Percentiles rank a stretch among this genome's conserved stretches.
These are phyloP conservation scores for Dicyrtomina minuta DNA, from an alignment of 2,888 invertebrate species.

Conservation along the genomic window DNA sequence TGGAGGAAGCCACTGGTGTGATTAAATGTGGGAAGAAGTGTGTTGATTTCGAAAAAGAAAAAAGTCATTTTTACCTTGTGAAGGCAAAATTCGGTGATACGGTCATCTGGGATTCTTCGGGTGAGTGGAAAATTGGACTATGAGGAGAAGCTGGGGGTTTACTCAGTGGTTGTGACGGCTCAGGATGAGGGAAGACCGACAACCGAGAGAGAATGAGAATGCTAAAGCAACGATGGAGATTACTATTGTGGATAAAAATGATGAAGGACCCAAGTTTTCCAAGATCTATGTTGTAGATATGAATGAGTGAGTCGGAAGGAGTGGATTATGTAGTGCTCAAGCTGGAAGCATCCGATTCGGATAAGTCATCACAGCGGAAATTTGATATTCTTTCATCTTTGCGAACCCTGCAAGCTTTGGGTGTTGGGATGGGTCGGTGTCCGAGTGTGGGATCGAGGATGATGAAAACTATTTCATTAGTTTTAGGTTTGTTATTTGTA, in stretches of 20 bases:
- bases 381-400: constrained; percentile 62
- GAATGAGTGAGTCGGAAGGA: constrained; percentile 48
- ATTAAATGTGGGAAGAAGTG: constrained; percentile 58
- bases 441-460: constrained; percentile 41
- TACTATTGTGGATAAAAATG: constrained; percentile 70
- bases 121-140: constrained; percentile 75
- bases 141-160: constrained; percentile 74
- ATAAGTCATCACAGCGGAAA: constrained; percentile 67
- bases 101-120: constrained; percentile 67
- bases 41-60: constrained; percentile 50
- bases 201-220: too few species aligned
- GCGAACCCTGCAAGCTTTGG: too few species aligned
- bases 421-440: constrained; percentile 51
- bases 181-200: constrained; percentile 68
- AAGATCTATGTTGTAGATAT: constrained; percentile 54
- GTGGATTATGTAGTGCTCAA: constrained; percentile 64
- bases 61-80: constrained; percentile 49
- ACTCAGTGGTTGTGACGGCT: constrained; percentile 68
- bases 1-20: constrained; percentile 71
- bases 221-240: constrained; percentile 67
- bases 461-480: constrained; percentile 46
- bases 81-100: constrained; percentile 49
- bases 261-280: constrained; percentile 56
- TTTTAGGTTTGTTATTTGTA: constrained; percentile 37
- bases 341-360: constrained; percentile 74